A percentile compares a stretch with the other conserved stretches of the same genome.
These are phyloP conservation scores for Sinocyclocheilus rhinocerous DNA, from an alignment of 2,113 vertebrate species.

Conservation along the genomic window DNA sequence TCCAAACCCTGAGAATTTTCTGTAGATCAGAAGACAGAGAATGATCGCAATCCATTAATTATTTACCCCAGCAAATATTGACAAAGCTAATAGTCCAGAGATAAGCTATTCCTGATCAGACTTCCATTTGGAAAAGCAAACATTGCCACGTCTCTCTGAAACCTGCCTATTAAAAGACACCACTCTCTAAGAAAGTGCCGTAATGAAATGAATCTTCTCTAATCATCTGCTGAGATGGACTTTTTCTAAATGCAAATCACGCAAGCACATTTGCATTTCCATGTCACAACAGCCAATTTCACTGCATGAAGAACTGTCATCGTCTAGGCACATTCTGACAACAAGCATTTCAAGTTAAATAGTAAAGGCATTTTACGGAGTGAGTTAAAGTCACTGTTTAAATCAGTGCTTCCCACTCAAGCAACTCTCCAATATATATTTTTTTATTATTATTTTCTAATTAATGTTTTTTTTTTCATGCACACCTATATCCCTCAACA, in stretches of 20 bases:
- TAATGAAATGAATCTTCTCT: constrained; percentile 19
- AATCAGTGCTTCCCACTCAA: neutral
- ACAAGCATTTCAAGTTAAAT: constrained; percentile 25
- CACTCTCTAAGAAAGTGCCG: neutral
- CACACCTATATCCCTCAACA: constrained; percentile 31
- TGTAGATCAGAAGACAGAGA: constrained; percentile 14
- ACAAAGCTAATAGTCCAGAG: constrained; percentile 45
- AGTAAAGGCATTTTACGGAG: neutral
- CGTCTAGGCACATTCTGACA: neutral
- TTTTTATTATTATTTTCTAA: neutral
- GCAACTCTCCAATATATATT: neutral
- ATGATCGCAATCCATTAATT: constrained; percentile 51
- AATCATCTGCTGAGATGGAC: neutral
- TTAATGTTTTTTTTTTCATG: neutral
- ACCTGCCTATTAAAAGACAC: constrained; percentile 10
- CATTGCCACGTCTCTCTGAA: constrained; percentile 36
- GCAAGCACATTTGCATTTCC: neutral
- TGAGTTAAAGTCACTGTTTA: neutral
- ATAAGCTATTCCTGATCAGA: constrained; percentile 50
- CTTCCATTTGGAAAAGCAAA: constrained; percentile 52
- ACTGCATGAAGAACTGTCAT: neutral
- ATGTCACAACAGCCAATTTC: constrained; percentile 20
- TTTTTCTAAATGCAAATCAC: constrained; percentile 20
- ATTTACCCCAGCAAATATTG: constrained; percentile 56
- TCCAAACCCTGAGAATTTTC: neutral